Percentiles rank a stretch among this genome's conserved stretches.
Evolutionary conservation across 2,888 invertebrate species (phyloP).

Genomic region (Xestia c-nigrum): DNA sequence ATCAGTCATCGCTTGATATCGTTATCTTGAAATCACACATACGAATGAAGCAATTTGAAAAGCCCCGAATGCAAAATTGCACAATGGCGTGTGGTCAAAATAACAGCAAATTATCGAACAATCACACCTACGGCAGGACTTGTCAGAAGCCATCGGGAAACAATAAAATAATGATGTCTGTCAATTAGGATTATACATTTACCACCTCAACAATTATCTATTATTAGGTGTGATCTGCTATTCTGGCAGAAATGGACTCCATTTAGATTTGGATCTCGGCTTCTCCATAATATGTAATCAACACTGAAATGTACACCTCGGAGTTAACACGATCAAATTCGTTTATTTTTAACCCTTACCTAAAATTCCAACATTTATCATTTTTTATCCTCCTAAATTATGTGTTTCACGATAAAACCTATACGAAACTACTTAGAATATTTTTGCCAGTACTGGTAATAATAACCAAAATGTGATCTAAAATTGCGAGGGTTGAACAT

Average conservation of each 20-base stretch:
- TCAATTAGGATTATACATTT: no score
- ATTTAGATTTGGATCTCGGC: neutral
- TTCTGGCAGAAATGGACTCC: neutral
- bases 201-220: no score
- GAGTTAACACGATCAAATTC: neutral
- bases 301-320: neutral
- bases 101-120: neutral
- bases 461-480: constrained; percentile 25
- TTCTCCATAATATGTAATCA: neutral
- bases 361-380: neutral
- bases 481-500: constrained; percentile 12
- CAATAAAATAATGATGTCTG: no score
- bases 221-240: neutral
- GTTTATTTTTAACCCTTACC: neutral
- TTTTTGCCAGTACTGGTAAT: neutral
- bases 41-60: no score
- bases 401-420: neutral
- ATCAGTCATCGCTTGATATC: no score
- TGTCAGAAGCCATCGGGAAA: no score
- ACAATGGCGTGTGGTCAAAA: neutral
- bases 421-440: constrained; percentile 13
- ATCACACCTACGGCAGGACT: neutral
- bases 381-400: neutral
- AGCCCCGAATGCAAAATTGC: neutral
- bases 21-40: no score